Evolutionary conservation across 2,113 vertebrate species (phyloP).

Genomic region (Potamarius usumacintae): DNA sequence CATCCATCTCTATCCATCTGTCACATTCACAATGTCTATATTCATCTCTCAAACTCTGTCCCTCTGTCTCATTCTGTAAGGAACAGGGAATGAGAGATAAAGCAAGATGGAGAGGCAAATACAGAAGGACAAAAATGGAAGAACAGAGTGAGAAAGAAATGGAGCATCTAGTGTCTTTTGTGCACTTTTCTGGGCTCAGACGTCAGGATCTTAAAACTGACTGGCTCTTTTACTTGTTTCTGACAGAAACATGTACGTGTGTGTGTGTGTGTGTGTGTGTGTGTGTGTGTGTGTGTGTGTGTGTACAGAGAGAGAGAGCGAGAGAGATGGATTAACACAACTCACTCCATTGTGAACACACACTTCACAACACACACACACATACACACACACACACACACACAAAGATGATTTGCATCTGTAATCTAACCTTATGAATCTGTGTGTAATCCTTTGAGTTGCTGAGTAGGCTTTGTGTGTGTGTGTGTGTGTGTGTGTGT

Average conservation of each 20-base stretch:
- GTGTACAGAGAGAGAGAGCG: background rate
- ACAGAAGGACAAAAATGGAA: too few species aligned
- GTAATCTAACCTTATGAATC: constrained; percentile 9
- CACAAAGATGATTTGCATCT: background rate
- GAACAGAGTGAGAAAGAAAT: background rate
- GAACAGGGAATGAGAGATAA: background rate
- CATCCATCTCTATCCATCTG: background rate
- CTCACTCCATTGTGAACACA: background rate
- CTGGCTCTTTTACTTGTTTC: background rate
- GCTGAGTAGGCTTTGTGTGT: background rate
- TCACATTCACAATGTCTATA: background rate
- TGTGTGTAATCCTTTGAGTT: background rate
- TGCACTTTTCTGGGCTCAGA: background rate
- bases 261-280: background rate
- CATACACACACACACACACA: constrained; percentile 11
- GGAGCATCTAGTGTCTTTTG: background rate
- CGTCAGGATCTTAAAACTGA: background rate
- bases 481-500: constrained; percentile 19
- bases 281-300: background rate
- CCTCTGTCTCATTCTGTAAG: background rate
- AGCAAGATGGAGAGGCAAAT: background rate
- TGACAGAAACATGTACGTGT: background rate
- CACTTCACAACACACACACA: background rate
- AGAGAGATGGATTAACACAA: background rate
- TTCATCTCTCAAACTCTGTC: background rate